Evolutionary conservation across 1,140 invertebrate genomes (phyloP), one percentile per base, ranked within the genome.

Genomic region (Homarus americanus): DNA sequence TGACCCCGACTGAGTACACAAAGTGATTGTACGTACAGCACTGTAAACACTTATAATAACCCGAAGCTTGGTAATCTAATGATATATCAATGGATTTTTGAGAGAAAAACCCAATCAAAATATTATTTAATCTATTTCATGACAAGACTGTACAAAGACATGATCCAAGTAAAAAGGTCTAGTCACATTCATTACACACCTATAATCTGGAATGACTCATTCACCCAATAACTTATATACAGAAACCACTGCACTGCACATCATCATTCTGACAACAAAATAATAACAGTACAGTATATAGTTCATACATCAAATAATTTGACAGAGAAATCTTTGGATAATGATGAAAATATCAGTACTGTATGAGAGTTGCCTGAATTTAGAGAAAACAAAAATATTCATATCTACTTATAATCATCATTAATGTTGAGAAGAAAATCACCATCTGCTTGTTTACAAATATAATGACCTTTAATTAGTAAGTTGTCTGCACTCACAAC

Each of bases 111-210:
- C 9, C 34, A 40, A 10, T 40, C 36, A 76, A 76, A 76, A 85
- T 85, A 85, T 41, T 84, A 28, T 85, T 85, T 84, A 75, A 85
- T 85, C 83, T 85, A 85, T 85, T 84, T 85, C 66, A 49, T 85
- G 83, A 85, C 83, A 85, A 72, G 83, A 75, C 83, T 85, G 83
- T 85, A 85, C 83, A 85, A 85, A 75, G 83, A 85, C 72, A 85
- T 63, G 36, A 82, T 82, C 66, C 83, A 73, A 73, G 83, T 85
- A 85, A 85, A 85, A 85, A 85, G 83, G 69, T 85, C 72, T 73
- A 36, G 41, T 75, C 72, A 76, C 73, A 38, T 32, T 44, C 40
- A 44, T 24, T 76, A 76, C 17, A 75, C 9, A 34, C 24, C 20
- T 40, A 44, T 44, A 76, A 76, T 76, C 20, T 24, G 36, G 40